Conservation (phyloP, 35 echinoderm and acorn worm species). For the Ophiothrix spiculata region DNA sequence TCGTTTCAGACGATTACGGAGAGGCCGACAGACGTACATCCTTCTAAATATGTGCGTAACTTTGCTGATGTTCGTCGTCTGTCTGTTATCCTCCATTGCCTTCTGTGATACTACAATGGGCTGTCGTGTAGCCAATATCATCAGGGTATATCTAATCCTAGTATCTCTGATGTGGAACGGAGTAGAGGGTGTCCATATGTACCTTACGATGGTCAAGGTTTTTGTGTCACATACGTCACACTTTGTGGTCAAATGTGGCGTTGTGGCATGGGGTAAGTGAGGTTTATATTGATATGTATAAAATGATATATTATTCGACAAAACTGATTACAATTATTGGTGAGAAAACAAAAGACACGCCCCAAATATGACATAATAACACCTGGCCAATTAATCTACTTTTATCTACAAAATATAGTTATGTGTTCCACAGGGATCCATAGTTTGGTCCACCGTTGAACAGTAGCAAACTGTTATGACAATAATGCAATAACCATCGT, state of each 20-base stretch:
- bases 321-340: neutral
- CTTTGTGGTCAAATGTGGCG: conserved; percentile 77
- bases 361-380: neutral
- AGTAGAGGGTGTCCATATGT: conserved; percentile 91
- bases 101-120: conserved; percentile 58
- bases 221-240: conserved; percentile 67
- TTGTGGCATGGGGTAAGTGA: conserved; percentile 90
- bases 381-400: neutral
- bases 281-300: neutral
- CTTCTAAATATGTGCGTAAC: conserved; percentile 78
- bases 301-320: neutral
- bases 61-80: conserved; percentile 55
- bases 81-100: conserved; percentile 55
- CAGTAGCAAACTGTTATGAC: neutral
- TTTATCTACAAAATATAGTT: neutral
- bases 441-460: neutral
- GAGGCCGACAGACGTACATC: conserved; percentile 87
- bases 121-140: conserved; percentile 79
- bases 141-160: conserved; percentile 83
- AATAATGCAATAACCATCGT: neutral
- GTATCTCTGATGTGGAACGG: conserved; percentile 99
- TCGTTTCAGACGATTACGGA: conserved; percentile 55
- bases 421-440: neutral
- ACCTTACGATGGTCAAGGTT: conserved; percentile 75
- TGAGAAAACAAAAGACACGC: neutral